Conservation (phyloP, 2,113 vertebrate species). For the Stomatorhinus ivindoensis region DNA sequence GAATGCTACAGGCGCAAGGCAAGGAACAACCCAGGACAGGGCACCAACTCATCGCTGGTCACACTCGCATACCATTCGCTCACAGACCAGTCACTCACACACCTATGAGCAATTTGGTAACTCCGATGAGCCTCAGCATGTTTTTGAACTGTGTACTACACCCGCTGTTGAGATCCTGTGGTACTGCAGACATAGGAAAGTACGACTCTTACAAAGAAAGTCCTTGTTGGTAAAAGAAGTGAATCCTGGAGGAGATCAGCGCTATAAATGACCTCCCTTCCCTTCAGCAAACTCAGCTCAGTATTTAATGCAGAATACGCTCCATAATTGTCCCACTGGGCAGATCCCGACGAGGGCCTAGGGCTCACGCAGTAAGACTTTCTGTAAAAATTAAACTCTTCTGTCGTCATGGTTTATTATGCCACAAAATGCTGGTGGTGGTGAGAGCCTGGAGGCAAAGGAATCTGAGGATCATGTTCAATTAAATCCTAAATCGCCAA, state of each 20-base stretch:
- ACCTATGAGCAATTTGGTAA: too few relatives aligned
- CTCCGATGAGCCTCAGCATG: too few relatives aligned
- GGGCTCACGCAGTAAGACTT: not conserved
- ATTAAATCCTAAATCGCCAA: not conserved
- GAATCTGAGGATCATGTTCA: conserved; percentile 6
- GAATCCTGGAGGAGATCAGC: not conserved
- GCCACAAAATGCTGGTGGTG: not conserved
- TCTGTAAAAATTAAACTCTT: conserved; percentile 4
- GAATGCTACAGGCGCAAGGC: too few relatives aligned
- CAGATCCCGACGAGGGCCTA: not conserved
- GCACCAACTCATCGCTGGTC: too few relatives aligned
- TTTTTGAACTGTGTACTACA: not conserved
- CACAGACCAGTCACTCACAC: too few relatives aligned
- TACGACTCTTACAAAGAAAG: not conserved
- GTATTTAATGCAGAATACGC: conserved; percentile 3
- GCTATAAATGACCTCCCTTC: conserved; percentile 2
- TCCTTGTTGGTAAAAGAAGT: not conserved
- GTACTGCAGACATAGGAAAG: not conserved
- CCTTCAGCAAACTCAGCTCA: conserved; percentile 5
- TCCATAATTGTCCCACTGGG: not conserved
- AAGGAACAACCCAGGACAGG: too few relatives aligned
- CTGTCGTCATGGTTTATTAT: conserved; percentile 3
- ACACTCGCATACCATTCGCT: too few relatives aligned
- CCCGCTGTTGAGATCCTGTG: not conserved
- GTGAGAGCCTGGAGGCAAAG: not conserved